Evolutionary conservation across 2,797 vertebrate species (phyloP), one percentile per base, ranked within the genome.

Genomic region (Gallirallus australis): DNA sequence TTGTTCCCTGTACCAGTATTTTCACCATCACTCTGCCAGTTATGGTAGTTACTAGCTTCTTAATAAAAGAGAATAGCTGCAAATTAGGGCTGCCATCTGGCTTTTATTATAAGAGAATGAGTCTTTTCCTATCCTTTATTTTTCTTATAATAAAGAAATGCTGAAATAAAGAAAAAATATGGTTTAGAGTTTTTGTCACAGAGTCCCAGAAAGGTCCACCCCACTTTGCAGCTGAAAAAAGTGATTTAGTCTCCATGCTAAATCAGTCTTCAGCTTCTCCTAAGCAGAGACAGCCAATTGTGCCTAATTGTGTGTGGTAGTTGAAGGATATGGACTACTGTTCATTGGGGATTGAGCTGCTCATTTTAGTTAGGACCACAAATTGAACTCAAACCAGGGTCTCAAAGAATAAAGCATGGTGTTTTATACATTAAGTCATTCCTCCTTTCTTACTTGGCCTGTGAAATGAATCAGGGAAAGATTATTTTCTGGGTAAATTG

Each of bases 401-500:
- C 91, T 89, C 76, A 93, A 95, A 96, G 92, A 96, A 94, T 86
- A 96, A 94, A 93, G 82, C 95, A 69, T n/a, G 76, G 90, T 85
- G 76, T 89, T 96, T 92, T 95, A 96, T 90, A 85, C 86, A 95
- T 91, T 92, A 97, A 95, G 89, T 68, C 90, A 77, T 93, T 91
- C 84, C 75, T 95, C 52, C 79, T 82, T 95, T 92, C 95, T 97
- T 96, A 89, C 78, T 90, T 97, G 92, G 88, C 77, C 93, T 16
- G 20, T 96, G 94, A 96, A 98, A 97, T 95, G 93, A 97, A 97
- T 96, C 88, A 85, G 40, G 40, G 95, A 96, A 91, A 96, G 90
- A 97, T 96, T 95, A 97, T 97, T 98, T 97, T 97, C 97, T 95
- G 91, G 90, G 70, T 88, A 98, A 97, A 97, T 94, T 95, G 95